These are phyloP conservation scores for Menura novaehollandiae DNA, from an alignment of 2,113 vertebrate genomes.

Conservation along the genomic window DNA sequence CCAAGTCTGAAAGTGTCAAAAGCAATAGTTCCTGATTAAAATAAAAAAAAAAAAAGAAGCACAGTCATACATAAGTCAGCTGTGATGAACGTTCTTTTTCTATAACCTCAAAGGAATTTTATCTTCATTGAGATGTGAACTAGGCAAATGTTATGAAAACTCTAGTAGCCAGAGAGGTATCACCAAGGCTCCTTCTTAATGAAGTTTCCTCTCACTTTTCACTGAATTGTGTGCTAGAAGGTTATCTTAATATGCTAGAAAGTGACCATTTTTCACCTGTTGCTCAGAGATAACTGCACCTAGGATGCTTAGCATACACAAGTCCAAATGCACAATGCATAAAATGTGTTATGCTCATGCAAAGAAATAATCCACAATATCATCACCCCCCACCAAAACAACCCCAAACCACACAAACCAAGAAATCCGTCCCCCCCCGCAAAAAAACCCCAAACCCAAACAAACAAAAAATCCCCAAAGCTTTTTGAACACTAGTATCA, in stretches of 20 bases:
- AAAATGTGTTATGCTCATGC: background rate
- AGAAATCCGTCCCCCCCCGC: background rate
- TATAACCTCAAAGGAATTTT: background rate
- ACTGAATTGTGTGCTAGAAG: background rate
- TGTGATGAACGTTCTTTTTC: background rate
- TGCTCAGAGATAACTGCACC: background rate
- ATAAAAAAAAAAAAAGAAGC: background rate
- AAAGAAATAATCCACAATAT: background rate
- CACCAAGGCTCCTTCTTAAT: background rate
- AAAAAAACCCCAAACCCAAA: background rate
- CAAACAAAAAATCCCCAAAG: background rate
- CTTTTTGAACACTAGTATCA: background rate
- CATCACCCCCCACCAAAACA: rapidly evolving
- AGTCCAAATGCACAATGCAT: background rate
- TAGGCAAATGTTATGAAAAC: background rate
- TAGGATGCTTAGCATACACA: background rate
- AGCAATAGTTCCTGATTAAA: background rate
- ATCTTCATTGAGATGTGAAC: background rate
- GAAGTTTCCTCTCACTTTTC: background rate
- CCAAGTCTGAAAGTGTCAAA: background rate
- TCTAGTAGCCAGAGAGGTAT: background rate
- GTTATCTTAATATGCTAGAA: background rate
- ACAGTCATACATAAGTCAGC: background rate
- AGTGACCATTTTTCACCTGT: background rate
- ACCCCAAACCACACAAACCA: background rate